These are phyloP conservation scores for Pollimyrus isidori DNA, from an alignment of 2,113 vertebrate species.

Conservation along the genomic window DNA sequence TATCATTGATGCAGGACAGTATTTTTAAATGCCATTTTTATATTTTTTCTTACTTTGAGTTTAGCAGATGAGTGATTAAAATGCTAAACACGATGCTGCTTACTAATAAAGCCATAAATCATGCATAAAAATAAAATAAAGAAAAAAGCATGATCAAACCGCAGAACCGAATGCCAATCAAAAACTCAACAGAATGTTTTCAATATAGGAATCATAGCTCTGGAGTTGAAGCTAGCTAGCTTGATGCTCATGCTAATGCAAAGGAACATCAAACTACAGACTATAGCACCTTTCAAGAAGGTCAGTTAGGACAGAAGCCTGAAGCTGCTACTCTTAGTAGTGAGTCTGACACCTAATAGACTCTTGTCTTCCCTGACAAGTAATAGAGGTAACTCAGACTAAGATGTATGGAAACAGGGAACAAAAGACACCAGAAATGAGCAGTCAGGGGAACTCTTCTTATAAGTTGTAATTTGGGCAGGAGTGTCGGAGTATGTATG, in stretches of 20 bases:
- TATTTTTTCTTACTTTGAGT: not conserved
- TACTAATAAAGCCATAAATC: constrained; percentile 16
- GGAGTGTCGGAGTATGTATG: not conserved
- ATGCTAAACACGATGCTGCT: constrained; percentile 16
- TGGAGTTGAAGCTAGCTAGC: not conserved
- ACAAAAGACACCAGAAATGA: not conserved
- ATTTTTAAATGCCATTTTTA: constrained; percentile 11
- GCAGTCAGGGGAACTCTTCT: not conserved
- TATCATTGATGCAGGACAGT: constrained; percentile 11
- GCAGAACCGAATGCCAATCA: not conserved
- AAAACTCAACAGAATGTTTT: not conserved
- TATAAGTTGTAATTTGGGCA: not conserved
- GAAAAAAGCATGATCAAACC: not conserved
- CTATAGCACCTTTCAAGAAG: not conserved
- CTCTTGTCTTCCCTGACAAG: not conserved
- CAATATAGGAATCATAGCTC: not conserved
- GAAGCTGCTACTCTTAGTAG: not conserved
- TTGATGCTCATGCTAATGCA: not conserved
- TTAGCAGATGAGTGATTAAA: not conserved
- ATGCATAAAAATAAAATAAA: not conserved
- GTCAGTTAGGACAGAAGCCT: not conserved
- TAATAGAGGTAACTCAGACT: not conserved
- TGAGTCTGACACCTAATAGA: not conserved
- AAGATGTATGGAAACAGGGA: not conserved
- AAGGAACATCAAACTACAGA: not conserved